Conservation (phyloP, 2,113 vertebrate species). For the Crotalus viridis region DNA sequence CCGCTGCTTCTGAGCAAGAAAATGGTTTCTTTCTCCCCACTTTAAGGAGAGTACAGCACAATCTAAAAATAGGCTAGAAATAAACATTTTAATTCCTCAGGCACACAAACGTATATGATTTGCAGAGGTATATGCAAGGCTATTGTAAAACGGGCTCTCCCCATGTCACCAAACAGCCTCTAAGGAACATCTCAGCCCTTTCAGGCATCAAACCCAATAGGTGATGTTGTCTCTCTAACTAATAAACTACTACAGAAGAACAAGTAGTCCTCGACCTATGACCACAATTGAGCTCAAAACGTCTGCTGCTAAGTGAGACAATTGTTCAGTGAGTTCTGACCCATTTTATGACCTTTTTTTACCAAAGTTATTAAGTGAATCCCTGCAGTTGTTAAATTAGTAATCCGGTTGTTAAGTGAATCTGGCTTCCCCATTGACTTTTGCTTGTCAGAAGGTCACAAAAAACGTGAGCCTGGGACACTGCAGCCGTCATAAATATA, state of each 20-base stretch:
- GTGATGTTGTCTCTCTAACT: background rate
- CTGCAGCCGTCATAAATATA: background rate
- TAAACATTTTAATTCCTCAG: background rate
- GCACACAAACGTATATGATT: background rate
- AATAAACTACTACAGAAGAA: background rate
- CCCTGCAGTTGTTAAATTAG: no score
- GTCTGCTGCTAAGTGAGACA: no score
- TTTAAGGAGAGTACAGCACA: background rate
- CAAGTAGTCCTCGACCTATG: background rate
- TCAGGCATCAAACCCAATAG: background rate
- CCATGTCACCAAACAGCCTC: background rate
- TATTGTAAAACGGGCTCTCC: background rate
- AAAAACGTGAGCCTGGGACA: background rate
- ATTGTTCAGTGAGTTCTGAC: no score
- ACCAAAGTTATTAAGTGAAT: no score
- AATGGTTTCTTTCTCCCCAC: background rate
- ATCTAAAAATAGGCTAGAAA: background rate
- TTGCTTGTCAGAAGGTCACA: no score
- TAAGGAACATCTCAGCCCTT: background rate
- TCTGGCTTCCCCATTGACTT: no score
- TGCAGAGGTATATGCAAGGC: background rate
- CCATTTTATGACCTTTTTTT: no score
- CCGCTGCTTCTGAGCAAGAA: background rate
- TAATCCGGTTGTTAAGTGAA: no score
- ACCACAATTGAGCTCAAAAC: background rate